These are phyloP conservation scores for Ochropacha duplaris DNA, from an alignment of 2,888 invertebrate species.

Conservation along the genomic window DNA sequence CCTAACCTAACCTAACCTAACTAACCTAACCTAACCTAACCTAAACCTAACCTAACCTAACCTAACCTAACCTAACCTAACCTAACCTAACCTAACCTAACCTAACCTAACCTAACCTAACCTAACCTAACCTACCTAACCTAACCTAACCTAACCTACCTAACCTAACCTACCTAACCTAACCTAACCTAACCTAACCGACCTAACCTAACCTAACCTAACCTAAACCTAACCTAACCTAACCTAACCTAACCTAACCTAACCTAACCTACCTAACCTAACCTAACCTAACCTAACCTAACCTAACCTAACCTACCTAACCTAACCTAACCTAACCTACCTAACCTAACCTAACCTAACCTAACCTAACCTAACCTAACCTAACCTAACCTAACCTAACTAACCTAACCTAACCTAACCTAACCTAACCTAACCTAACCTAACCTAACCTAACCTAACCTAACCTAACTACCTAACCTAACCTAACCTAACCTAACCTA, in stretches of 20 bases:
- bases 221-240: no score
- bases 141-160: conserved; percentile 5
- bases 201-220: no score
- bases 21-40: no score
- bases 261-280: no score
- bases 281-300: no score
- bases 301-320: no score
- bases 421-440: conserved; percentile 22
- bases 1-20: conserved; percentile 7
- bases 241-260: no score
- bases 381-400: not conserved
- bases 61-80: conserved; percentile 18
- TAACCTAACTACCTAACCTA: conserved; percentile 23
- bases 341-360: conserved; percentile 10
- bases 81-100: conserved; percentile 12
- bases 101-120: conserved; percentile 11
- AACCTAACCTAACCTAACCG: no score
- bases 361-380: conserved; percentile 9
- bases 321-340: conserved; percentile 6
- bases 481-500: conserved; percentile 21
- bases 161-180: no score
- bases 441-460: conserved; percentile 20
- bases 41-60: conserved; percentile 11
- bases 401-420: conserved; percentile 13
- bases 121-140: conserved; percentile 6